Base-by-base conservation (phyloP, 2,888 invertebrate species). In the Hydrotaea cyrtoneurina region DNA sequence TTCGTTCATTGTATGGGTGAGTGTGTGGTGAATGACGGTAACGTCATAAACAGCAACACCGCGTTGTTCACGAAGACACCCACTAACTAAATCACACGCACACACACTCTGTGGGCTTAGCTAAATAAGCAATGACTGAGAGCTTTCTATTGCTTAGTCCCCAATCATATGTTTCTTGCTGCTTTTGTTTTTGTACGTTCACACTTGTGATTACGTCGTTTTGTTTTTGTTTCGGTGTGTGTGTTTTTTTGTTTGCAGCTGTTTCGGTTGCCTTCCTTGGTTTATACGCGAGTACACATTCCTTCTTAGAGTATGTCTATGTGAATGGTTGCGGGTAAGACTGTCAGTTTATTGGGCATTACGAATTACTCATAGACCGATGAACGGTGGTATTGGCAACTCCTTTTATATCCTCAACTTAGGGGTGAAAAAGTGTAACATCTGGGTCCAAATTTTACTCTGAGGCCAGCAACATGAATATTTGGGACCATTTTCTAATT, bases 1-100 rank as follows among this genome's bases (percentile, higher is more conserved):
- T 81, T 81, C 46, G 55, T 71, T 80, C 31, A 36, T n/a, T 43
- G 66, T 76, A 55, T 69, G 74, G 19, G 73, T 39, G 43, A 23
- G 13, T 59, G 26, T 3, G 23, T 4, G 59, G 23, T 4, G 59
- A 15, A 7, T 59, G 13, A 15, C 13, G 11, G 26, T 15, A 26
- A 15, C 26, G 26, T 57, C 19, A 57, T 57, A 23, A 21, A 21
- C 2, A 23, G 57, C 59, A 21, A 19, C 59, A 59, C 11, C 1
- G 8, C 19, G 1, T 2, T 15, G 59, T 26, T 8, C 7, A 15
- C 7, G 23, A 1, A 59, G 23, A 13, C 55, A 55, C 59, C 59
- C 59, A 59, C 59, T 59, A 59, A 59, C 55, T 55, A 55, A 50
- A 15, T n/a, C 50, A 2, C 50, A n/a, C 31, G 39, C 39, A 50